A percentile compares a stretch with the other conserved stretches of the same genome.
Evolutionary conservation across 2,888 invertebrate genomes (phyloP).

Genomic region (Myathropa florea): DNA sequence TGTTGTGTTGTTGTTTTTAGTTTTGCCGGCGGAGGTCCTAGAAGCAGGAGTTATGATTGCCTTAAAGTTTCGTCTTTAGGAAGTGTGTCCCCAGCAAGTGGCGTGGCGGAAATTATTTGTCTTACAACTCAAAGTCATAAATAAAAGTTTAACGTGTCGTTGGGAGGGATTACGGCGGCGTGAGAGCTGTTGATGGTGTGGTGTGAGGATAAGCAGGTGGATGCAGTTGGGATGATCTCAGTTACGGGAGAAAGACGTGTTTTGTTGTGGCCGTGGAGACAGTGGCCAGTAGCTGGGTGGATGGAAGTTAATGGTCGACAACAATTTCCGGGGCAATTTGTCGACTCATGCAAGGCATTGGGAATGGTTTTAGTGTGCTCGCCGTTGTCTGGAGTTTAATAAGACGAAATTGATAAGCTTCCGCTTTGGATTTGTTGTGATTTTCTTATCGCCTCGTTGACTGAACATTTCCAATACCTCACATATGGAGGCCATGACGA

Average conservation of each 20-base stretch:
- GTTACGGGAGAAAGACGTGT: neutral
- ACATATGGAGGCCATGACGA: too few relatives aligned
- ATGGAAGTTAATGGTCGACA: neutral
- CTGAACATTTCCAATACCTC: too few relatives aligned
- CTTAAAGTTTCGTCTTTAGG: neutral
- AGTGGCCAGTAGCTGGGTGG: neutral
- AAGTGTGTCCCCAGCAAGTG: neutral
- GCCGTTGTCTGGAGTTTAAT: too few relatives aligned
- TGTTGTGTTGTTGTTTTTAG: neutral
- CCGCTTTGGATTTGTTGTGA: too few relatives aligned
- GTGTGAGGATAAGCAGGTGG: neutral
- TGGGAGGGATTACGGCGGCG: neutral
- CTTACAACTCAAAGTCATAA: neutral
- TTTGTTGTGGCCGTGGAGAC: neutral
- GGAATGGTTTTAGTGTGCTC: too few relatives aligned
- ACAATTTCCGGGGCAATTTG: neutral
- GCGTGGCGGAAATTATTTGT: conserved; percentile 2
- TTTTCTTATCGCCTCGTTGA: too few relatives aligned
- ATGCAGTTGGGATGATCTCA: neutral
- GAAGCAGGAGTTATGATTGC: neutral
- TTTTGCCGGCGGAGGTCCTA: neutral
- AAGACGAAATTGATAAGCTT: too few relatives aligned
- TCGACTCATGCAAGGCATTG: too few relatives aligned
- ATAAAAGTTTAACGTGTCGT: neutral
- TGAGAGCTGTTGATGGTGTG: neutral